A percentile compares a stretch with the other conserved stretches of the same genome.
Evolutionary conservation across 2,888 invertebrate genomes (phyloP).

Genomic region (Parnassius smintheus): DNA sequence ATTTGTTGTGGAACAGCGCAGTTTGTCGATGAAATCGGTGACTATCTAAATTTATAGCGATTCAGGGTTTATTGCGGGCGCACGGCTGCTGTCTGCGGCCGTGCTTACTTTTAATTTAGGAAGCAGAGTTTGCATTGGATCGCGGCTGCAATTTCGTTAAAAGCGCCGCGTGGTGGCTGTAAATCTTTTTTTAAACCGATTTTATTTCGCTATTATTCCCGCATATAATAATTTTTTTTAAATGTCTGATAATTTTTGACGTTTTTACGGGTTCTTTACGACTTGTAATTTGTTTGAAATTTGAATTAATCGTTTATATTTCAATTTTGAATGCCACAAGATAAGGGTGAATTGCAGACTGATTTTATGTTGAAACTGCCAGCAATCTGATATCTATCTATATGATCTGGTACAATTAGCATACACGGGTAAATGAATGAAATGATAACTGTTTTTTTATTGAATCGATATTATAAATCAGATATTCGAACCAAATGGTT

Average conservation of each 20-base stretch:
- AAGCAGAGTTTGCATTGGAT: constrained; percentile 45
- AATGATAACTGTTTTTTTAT: too few relatives aligned
- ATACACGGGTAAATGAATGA: too few relatives aligned
- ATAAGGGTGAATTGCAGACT: too few relatives aligned
- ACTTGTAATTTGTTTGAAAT: too few relatives aligned
- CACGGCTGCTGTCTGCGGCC: constrained; percentile 39
- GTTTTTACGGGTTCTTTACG: too few relatives aligned
- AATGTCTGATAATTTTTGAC: neutral
- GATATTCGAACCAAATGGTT: too few relatives aligned
- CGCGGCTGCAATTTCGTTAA: constrained; percentile 27
- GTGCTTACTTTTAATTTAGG: constrained; percentile 68
- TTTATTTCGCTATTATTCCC: constrained; percentile 12
- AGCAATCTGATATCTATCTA: too few relatives aligned
- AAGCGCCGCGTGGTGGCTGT: constrained; percentile 14
- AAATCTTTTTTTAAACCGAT: constrained; percentile 19
- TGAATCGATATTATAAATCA: too few relatives aligned
- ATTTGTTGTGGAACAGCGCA: constrained; percentile 16
- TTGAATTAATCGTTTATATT: too few relatives aligned
- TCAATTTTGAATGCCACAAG: too few relatives aligned
- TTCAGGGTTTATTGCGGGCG: constrained; percentile 41
- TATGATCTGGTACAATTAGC: too few relatives aligned
- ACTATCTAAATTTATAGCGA: constrained; percentile 50
- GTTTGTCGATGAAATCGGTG: constrained; percentile 36
- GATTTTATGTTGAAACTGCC: too few relatives aligned
- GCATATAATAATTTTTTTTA: constrained; percentile 3